Evolutionary conservation across 2,113 vertebrate species (phyloP).

Genomic region (Colinus virginianus): DNA sequence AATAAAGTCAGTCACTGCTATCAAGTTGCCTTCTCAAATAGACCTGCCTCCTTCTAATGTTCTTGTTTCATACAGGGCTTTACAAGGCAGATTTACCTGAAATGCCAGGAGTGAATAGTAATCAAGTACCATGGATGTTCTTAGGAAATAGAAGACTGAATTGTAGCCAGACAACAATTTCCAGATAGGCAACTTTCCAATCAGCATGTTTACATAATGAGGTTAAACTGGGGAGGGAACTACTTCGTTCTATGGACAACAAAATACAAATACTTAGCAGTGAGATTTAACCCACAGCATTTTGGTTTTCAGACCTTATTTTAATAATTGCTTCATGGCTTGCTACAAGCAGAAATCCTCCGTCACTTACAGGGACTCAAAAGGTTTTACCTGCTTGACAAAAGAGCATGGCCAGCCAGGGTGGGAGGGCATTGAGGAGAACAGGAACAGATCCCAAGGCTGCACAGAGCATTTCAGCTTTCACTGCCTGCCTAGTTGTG

Average conservation of each 20-base stretch:
- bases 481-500: conserved; percentile 13
- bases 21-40: conserved; percentile 30
- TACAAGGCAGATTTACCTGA: conserved; percentile 43
- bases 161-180: conserved; percentile 38
- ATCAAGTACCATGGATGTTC: conserved; percentile 49
- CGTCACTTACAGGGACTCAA: neutral
- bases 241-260: neutral
- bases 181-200: conserved; percentile 3
- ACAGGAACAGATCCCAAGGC: conserved; percentile 4
- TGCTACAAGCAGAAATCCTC: conserved; percentile 8
- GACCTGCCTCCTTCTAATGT: neutral
- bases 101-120: conserved; percentile 49
- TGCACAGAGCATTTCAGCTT: conserved; percentile 46
- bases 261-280: neutral
- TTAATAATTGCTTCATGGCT: neutral
- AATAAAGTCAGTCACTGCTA: conserved; percentile 28
- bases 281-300: neutral
- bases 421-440: neutral
- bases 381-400: conserved; percentile 55
- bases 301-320: conserved; percentile 21
- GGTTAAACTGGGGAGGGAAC: neutral
- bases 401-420: conserved; percentile 1
- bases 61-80: neutral
- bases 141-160: conserved; percentile 66
- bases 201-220: neutral